Base-by-base conservation (phyloP, 1,140 invertebrate genomes). In the Latrodectus geometricus region DNA sequence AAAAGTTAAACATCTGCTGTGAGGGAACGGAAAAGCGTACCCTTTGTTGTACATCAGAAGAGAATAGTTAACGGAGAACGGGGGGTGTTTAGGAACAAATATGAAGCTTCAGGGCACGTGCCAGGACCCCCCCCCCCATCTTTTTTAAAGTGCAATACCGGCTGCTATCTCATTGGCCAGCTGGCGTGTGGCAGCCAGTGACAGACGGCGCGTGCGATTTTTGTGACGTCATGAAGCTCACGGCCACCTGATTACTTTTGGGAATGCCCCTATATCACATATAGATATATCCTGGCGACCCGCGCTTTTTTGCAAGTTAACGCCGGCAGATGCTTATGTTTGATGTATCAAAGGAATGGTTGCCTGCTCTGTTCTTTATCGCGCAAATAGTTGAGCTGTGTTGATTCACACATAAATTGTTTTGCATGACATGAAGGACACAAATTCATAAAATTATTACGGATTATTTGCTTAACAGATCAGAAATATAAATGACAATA, bases 171-270 rank as follows among this genome's bases (percentile, higher is more conserved):
- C 82, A 65, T 76, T 76, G 56, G 56, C 82, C 82, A 84, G 72
- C 82, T 76, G 72, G 72, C 73, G 65, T 56, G 61, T 74, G 79
- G 52, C 69, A 15, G 72, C 49, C 20, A 23, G 52, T 74, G 72
- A 73, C 80, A 84, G 72, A 65, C 82, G 82, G 82, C 82, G 82
- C 82, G 82, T 84, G 82, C 82, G 70, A 83, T 79, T 23, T 48
- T 49, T 21, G 72, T 84, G 82, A 84, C 82, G 82, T 84, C 82
- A 84, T 66, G 35, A 48, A 9, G 48, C 12, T 50, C 52, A n/a
- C 11, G 72, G 49, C 72, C 82, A 84, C 82, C 82, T 84, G 82
- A 84, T 84, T 76, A 61, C 61, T 48, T 68, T 48, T 21, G n/a
- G 82, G 82, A 61, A 83, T 76, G 82, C 82, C 82, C 82, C 56